Percentiles rank a stretch among this genome's conserved stretches.
Conservation (phyloP, 2,797 vertebrate genomes). For the Dendrocincla tyrannina region DNA sequence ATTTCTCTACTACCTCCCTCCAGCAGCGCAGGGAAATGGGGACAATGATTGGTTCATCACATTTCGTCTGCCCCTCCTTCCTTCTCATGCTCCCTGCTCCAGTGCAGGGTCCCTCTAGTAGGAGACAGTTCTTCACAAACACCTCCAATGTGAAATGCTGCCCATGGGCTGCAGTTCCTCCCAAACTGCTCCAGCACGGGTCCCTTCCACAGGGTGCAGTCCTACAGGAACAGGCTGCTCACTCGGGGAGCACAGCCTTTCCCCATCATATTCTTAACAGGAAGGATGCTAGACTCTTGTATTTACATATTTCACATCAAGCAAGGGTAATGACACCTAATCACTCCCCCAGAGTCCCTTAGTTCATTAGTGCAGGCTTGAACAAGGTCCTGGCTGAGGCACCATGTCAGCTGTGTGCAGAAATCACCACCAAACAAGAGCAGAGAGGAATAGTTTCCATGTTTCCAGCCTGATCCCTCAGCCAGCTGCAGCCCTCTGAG, state of each 20-base stretch:
- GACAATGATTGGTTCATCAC: background rate
- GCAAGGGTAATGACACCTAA: background rate
- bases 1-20: background rate
- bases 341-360: background rate
- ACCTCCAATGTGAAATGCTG: background rate
- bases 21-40: background rate
- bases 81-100: background rate
- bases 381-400: background rate
- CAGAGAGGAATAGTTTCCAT: background rate
- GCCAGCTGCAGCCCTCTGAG: background rate
- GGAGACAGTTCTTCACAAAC: background rate
- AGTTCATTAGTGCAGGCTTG: background rate
- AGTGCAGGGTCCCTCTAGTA: background rate
- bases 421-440: background rate
- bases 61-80: background rate
- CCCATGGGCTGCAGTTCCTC: background rate
- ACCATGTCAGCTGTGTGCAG: accelerated
- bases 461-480: background rate
- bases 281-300: background rate
- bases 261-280: background rate
- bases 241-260: background rate
- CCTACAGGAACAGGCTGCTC: background rate
- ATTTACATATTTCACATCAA: accelerated
- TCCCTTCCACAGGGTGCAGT: background rate
- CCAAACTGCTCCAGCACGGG: background rate